A percentile compares a stretch with the other conserved stretches of the same genome.
These are phyloP conservation scores for Eristalinus aeneus DNA, from an alignment of 2,888 invertebrate genomes.

Conservation along the genomic window DNA sequence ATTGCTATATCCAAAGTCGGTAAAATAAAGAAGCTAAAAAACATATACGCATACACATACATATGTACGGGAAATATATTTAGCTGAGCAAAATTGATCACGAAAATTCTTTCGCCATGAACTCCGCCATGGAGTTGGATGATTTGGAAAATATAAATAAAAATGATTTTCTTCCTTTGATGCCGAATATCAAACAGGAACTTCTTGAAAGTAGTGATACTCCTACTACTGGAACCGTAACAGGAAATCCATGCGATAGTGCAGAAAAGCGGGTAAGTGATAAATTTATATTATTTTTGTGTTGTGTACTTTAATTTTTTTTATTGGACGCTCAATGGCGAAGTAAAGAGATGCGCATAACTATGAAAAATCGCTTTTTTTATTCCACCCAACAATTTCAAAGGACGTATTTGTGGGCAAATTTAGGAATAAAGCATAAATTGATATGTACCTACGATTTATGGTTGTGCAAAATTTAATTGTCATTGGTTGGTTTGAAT, in stretches of 20 bases:
- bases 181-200: conserved; percentile 80
- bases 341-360: conserved; percentile 41
- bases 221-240: conserved; percentile 73
- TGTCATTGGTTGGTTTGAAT: conserved; percentile 6
- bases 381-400: conserved; percentile 6
- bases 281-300: conserved; percentile 16
- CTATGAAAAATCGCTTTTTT: conserved; percentile 12
- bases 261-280: conserved; percentile 80
- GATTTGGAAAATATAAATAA: conserved; percentile 79
- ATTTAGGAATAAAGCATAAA: not conserved
- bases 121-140: conserved; percentile 78
- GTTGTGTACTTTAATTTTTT: not conserved
- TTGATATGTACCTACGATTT: not conserved
- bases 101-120: conserved; percentile 64
- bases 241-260: conserved; percentile 80
- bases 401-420: conserved; percentile 2
- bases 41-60: conserved; percentile 21
- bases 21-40: not conserved
- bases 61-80: conserved; percentile 50
- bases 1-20: not conserved
- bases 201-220: conserved; percentile 77
- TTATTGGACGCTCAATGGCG: conserved; percentile 21
- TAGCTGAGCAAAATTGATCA: conserved; percentile 35
- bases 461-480: conserved; percentile 12
- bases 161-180: conserved; percentile 79